Conservation (phyloP, 2,888 invertebrate genomes). For the Napeogenes inachia region DNA sequence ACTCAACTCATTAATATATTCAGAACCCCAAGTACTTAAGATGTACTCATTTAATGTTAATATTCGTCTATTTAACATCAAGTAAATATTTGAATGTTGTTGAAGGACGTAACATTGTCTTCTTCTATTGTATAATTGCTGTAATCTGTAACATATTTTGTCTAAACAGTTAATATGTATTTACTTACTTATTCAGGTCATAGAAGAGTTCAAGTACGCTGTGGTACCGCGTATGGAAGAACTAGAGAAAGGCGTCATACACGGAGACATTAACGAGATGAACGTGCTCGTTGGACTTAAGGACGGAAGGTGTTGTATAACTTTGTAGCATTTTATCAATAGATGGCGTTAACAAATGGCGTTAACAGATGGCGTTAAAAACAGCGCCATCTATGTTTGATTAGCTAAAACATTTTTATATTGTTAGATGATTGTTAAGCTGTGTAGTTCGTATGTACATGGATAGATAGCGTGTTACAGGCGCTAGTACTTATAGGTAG, state of each 20-base stretch:
- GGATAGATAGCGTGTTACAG: background rate
- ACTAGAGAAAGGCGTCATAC: slow-evolving; percentile 85
- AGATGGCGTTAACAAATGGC: background rate
- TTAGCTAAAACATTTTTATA: too few relatives aligned
- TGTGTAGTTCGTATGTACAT: background rate
- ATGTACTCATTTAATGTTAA: too few relatives aligned
- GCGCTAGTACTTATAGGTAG: background rate
- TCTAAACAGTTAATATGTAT: background rate
- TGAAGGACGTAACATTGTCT: too few relatives aligned
- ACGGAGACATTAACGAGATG: slow-evolving; percentile 95
- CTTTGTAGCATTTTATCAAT: background rate
- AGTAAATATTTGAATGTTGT: too few relatives aligned
- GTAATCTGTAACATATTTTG: background rate
- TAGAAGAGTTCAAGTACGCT: slow-evolving; percentile 81
- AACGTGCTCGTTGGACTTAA: slow-evolving; percentile 83
- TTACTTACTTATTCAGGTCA: slow-evolving; percentile 48
- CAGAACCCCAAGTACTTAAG: too few relatives aligned
- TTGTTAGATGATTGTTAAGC: too few relatives aligned
- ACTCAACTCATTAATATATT: too few relatives aligned
- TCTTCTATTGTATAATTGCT: background rate
- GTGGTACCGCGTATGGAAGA: slow-evolving; percentile 77
- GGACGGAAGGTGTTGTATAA: slow-evolving; percentile 52
- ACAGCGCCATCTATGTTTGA: too few relatives aligned
- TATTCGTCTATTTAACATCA: too few relatives aligned
- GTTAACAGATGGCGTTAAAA: background rate